A percentile compares a stretch with the other conserved stretches of the same genome.
Conservation (phyloP, 2,797 vertebrate species). For the Spinus olivaceus region DNA sequence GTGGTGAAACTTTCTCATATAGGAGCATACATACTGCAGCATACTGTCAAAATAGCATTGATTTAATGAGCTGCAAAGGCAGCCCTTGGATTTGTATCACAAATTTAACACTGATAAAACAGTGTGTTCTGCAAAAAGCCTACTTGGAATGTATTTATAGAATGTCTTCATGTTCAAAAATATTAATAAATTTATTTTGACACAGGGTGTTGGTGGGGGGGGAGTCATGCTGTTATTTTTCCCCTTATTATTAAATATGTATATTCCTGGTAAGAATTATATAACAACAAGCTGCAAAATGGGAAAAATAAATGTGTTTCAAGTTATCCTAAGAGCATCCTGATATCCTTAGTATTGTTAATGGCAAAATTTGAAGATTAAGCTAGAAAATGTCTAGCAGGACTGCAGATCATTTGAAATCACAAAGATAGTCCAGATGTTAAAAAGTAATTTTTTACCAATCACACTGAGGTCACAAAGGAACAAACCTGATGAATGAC, state of each 20-base stretch:
- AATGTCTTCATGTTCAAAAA: not conserved
- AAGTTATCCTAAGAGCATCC: not conserved
- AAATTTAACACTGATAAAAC: not conserved
- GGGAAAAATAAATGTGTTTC: not conserved
- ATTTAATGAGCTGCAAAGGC: not conserved
- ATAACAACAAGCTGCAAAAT: not conserved
- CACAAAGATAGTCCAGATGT: not conserved
- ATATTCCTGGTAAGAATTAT: not conserved
- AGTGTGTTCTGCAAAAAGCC: not conserved
- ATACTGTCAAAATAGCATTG: not conserved
- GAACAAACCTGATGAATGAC: not conserved
- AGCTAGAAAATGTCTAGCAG: not conserved
- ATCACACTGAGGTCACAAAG: not conserved
- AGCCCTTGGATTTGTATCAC: not conserved
- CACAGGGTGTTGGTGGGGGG: not conserved
- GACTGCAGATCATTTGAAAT: not conserved
- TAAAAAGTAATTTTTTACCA: not conserved
- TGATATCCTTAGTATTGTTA: not conserved
- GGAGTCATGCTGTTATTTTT: not conserved
- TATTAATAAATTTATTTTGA: not conserved
- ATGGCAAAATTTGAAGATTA: not conserved
- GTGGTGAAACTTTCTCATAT: not conserved
- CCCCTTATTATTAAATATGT: not conserved
- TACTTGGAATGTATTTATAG: not conserved
- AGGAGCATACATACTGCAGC: not conserved